Conservation (phyloP, 2,888 invertebrate genomes). For the Arge pagana region DNA sequence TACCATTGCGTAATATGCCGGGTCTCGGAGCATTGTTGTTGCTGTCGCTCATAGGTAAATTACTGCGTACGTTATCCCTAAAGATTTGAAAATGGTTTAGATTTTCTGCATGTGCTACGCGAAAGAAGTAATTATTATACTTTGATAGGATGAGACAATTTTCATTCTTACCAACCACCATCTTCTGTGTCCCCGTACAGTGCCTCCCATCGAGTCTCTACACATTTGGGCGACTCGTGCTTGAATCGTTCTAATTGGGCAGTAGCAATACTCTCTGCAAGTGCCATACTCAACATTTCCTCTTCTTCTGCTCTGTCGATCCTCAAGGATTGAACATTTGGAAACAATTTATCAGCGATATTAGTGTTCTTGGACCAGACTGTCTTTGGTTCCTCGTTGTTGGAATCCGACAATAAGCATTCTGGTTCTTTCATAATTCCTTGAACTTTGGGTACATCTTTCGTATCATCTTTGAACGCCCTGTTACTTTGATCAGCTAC, state of each 20-base stretch:
- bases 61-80: conserved; percentile 14
- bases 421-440: not conserved
- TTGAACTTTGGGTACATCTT: not conserved
- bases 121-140: not conserved
- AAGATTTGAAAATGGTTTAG: no score
- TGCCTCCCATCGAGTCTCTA: conserved; percentile 1
- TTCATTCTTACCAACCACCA: conserved; percentile 6
- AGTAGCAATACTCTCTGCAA: conserved; percentile 29
- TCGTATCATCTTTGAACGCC: no score
- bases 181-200: conserved; percentile 5
- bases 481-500: not conserved
- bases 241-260: conserved; percentile 19
- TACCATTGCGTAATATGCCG: conserved; percentile 3
- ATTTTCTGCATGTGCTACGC: no score
- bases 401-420: not conserved
- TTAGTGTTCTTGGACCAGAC: conserved; percentile 24
- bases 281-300: conserved; percentile 27
- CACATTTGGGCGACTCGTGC: not conserved
- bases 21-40: not conserved
- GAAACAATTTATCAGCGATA: conserved; percentile 25
- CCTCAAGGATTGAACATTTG: conserved; percentile 23
- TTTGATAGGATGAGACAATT: not conserved
- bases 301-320: conserved; percentile 26
- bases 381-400: not conserved
- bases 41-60: conserved; percentile 1